These are phyloP conservation scores for Anguilla pacifica DNA, from an alignment of 2,797 vertebrate genomes.

Conservation along the genomic window DNA sequence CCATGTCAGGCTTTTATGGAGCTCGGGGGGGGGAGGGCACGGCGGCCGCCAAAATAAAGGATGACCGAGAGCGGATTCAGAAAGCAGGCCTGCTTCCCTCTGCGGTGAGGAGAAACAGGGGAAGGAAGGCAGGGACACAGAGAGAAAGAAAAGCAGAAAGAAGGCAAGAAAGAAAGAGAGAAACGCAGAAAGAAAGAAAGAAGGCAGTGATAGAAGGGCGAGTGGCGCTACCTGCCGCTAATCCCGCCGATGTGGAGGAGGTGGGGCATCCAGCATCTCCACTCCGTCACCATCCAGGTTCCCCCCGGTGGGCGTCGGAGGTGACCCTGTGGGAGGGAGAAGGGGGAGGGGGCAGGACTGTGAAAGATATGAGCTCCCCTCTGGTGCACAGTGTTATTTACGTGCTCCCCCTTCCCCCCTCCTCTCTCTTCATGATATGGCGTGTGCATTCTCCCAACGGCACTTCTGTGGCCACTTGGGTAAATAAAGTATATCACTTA, in stretches of 20 bases:
- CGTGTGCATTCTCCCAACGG: not conserved
- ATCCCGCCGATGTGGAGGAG: not conserved
- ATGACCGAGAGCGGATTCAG: not conserved
- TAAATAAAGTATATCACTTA: not conserved
- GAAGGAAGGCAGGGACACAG: not conserved
- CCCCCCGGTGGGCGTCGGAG: not conserved
- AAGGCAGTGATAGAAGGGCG: too few relatives aligned
- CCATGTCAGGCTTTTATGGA: constrained; percentile 26
- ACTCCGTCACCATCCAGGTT: not conserved
- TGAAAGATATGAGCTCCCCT: not conserved
- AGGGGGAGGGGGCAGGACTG: not conserved
- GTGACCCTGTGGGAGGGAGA: not conserved
- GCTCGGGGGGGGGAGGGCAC: not conserved
- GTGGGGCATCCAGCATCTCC: constrained; percentile 19
- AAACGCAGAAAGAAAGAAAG: too few relatives aligned
- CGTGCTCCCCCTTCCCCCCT: not conserved
- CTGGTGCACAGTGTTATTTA: not conserved
- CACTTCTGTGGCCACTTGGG: not conserved
- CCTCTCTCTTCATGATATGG: not conserved
- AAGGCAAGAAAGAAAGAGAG: not conserved
- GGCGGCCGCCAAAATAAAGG: not conserved
- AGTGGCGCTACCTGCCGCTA: not conserved
- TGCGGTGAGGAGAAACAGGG: not conserved
- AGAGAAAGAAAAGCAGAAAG: not conserved
- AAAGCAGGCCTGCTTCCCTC: not conserved